Evolutionary conservation across 2,113 vertebrate genomes (phyloP).

Genomic region (Trematomus loennbergii): DNA sequence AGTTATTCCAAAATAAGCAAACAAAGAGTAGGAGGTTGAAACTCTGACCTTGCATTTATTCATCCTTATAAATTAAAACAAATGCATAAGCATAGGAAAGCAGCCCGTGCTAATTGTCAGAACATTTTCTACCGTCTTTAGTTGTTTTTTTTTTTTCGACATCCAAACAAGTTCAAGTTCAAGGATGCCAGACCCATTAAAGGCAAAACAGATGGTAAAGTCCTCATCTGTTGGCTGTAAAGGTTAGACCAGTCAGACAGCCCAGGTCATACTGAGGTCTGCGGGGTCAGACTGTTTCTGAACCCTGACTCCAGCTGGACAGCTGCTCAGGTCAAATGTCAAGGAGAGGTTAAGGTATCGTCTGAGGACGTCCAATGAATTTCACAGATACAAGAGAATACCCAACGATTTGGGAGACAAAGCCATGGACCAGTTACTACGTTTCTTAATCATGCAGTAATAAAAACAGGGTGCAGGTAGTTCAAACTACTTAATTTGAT

Average conservation of each 20-base stretch:
- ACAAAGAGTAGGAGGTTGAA: not conserved
- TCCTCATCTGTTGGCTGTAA: constrained; percentile 71
- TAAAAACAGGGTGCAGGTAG: not conserved
- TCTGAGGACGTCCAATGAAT: constrained; percentile 61
- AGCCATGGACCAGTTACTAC: not conserved
- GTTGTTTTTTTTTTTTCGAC: constrained; percentile 35
- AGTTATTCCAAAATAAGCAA: constrained; percentile 33
- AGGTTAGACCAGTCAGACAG: constrained; percentile 75
- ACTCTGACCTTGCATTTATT: not conserved
- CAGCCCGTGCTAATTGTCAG: not conserved
- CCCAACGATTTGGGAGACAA: constrained; percentile 7
- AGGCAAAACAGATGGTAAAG: constrained; percentile 77
- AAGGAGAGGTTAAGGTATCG: constrained; percentile 51
- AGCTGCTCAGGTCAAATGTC: constrained; percentile 77
- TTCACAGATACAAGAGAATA: constrained; percentile 49
- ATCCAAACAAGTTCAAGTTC: constrained; percentile 80
- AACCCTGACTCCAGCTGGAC: constrained; percentile 72
- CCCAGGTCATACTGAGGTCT: constrained; percentile 65
- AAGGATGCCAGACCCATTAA: constrained; percentile 68
- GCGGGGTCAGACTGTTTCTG: constrained; percentile 65
- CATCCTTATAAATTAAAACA: constrained; percentile 37
- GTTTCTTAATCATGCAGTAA: constrained; percentile 2
- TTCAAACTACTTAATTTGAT: not conserved
- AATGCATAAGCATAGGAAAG: constrained; percentile 1
- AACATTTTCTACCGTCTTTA: constrained; percentile 16